phyloP scores from a whole-genome alignment of 2,113 vertebrate genomes.

The Nymphicus hollandicus region DNA sequence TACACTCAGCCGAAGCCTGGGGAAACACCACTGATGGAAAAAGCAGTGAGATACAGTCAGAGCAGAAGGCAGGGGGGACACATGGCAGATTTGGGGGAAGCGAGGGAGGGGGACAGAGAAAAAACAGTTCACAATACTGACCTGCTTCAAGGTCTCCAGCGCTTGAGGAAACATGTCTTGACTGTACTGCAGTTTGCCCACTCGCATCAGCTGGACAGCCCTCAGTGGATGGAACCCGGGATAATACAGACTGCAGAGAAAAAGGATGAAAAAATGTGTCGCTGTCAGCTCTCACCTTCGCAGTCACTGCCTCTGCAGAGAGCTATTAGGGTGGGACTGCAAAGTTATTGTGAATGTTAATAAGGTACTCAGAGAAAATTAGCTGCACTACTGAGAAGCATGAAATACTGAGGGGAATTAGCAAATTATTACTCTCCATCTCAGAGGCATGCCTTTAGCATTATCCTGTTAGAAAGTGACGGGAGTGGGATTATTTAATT shows the following conservation, averaged over 20 bases:
- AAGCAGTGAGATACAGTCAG: neutral
- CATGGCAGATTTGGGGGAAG: neutral
- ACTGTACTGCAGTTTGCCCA: constrained; percentile 89
- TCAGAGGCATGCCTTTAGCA: constrained; percentile 34
- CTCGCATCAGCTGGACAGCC: constrained; percentile 88
- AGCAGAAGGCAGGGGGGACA: neutral
- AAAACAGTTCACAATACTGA: constrained; percentile 54
- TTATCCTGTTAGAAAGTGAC: constrained; percentile 53
- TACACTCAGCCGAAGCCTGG: neutral
- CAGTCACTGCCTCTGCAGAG: neutral
- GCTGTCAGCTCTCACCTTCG: constrained; percentile 44
- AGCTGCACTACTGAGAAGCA: constrained; percentile 28
- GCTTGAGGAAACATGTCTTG: constrained; percentile 80
- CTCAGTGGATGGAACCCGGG: constrained; percentile 85
- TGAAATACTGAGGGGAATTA: constrained; percentile 28
- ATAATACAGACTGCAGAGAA: constrained; percentile 80
- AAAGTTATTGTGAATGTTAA: constrained; percentile 53
- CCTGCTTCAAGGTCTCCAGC: constrained; percentile 85
- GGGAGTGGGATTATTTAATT: neutral
- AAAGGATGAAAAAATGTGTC: constrained; percentile 32
- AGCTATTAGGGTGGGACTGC: constrained; percentile 11
- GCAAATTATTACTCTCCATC: constrained; percentile 16
- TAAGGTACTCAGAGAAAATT: constrained; percentile 58
- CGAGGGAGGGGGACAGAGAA: neutral
- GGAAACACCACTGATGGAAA: neutral